Conservation (phyloP, 2,888 invertebrate species). For the Torymus texanus region DNA sequence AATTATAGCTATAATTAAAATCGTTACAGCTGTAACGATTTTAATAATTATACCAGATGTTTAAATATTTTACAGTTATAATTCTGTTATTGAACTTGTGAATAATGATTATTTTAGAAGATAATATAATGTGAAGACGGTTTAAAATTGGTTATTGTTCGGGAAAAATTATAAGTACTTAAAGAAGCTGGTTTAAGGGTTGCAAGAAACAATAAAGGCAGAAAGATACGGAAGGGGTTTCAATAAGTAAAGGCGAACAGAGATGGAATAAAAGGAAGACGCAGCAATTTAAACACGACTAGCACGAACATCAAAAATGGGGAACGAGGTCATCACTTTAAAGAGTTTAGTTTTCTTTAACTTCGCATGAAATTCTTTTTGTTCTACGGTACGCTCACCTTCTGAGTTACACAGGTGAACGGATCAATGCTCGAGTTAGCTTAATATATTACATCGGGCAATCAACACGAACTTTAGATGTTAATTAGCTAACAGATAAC, state of each 20-base stretch:
- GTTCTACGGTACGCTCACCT: neutral
- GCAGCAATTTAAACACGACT: constrained; percentile 19
- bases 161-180: too few species aligned
- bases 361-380: neutral
- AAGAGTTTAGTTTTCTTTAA: constrained; percentile 30
- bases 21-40: too few species aligned
- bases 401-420: neutral
- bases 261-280: constrained; percentile 33
- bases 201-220: constrained; percentile 20
- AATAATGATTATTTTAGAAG: too few species aligned
- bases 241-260: constrained; percentile 36
- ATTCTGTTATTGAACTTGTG: too few species aligned
- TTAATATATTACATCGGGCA: constrained; percentile 1
- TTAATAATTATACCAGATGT: too few species aligned
- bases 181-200: neutral
- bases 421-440: neutral
- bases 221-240: neutral
- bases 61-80: too few species aligned
- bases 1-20: too few species aligned
- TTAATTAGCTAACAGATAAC: constrained; percentile 8
- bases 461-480: neutral
- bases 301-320: constrained; percentile 20
- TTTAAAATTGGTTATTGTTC: too few species aligned
- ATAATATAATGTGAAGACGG: too few species aligned
- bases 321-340: constrained; percentile 28